Percentiles rank a stretch among this genome's conserved stretches.
These are phyloP conservation scores for Papilio glaucus DNA, from an alignment of 1,140 invertebrate species.

Conservation along the genomic window DNA sequence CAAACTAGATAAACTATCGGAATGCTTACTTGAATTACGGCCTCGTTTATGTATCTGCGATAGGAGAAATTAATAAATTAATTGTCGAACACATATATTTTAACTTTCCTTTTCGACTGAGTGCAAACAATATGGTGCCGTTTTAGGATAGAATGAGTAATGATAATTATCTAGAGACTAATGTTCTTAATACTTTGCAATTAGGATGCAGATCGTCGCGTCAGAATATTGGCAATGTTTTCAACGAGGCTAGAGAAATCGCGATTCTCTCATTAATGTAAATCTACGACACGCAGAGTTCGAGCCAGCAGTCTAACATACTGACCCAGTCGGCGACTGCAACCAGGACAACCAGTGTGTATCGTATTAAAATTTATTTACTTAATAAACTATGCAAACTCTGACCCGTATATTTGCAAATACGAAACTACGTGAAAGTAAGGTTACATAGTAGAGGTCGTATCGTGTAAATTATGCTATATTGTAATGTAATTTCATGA, in stretches of 20 bases:
- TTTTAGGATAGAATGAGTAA: slow-evolving; percentile 41
- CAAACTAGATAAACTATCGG: slow-evolving; percentile 25
- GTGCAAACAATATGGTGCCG: slow-evolving; percentile 33
- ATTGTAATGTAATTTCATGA: not conserved
- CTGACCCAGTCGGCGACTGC: slow-evolving; percentile 60
- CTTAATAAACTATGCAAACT: slow-evolving; percentile 29
- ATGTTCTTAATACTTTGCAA: slow-evolving; percentile 9
- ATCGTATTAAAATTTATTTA: slow-evolving; percentile 15
- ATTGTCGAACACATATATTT: slow-evolving; percentile 1
- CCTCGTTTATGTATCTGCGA: slow-evolving; percentile 1
- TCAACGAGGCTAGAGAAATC: slow-evolving; percentile 67
- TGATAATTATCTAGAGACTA: slow-evolving; percentile 31
- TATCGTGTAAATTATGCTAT: not conserved
- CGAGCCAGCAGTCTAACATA: slow-evolving; percentile 59
- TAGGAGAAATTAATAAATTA: slow-evolving; percentile 13
- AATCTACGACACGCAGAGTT: slow-evolving; percentile 53
- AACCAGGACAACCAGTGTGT: slow-evolving; percentile 37
- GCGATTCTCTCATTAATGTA: slow-evolving; percentile 69
- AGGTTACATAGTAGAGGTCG: not conserved
- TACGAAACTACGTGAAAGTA: not conserved
- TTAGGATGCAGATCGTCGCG: slow-evolving; percentile 42
- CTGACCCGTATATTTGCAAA: slow-evolving; percentile 18
- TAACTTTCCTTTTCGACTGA: slow-evolving; percentile 1
- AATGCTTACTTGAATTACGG: slow-evolving; percentile 30
- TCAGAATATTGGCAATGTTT: slow-evolving; percentile 45